Evolutionary conservation across 2,888 invertebrate species (phyloP).

Genomic region (Himalopsyche anomala): DNA sequence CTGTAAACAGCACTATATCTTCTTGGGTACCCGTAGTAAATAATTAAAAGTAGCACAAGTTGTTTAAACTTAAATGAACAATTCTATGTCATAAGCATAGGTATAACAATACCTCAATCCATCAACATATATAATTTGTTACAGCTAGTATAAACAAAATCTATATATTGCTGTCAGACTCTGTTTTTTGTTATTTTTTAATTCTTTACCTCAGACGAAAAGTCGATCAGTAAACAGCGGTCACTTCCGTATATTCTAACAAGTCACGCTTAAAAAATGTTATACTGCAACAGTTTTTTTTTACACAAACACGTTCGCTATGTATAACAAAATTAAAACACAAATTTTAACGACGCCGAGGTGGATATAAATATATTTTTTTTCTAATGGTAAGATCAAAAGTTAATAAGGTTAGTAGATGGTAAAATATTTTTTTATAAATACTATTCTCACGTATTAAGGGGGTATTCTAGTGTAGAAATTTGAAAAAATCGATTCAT

Average conservation of each 20-base stretch:
- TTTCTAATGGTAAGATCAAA: not conserved
- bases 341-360: not conserved
- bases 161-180: not conserved
- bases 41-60: too few relatives aligned
- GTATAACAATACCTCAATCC: too few relatives aligned
- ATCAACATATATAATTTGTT: too few relatives aligned
- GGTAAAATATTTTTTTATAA: too few relatives aligned
- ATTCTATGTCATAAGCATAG: too few relatives aligned
- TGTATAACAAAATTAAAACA: not conserved
- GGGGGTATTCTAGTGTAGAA: too few relatives aligned
- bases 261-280: constrained; percentile 14
- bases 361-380: not conserved
- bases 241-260: constrained; percentile 2
- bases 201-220: not conserved
- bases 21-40: too few relatives aligned
- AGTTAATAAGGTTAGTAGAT: not conserved
- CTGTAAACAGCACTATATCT: too few relatives aligned
- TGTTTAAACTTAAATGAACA: too few relatives aligned
- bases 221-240: not conserved
- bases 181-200: not conserved
- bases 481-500: too few relatives aligned
- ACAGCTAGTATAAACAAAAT: too few relatives aligned
- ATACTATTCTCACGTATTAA: too few relatives aligned
- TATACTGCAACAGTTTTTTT: not conserved
- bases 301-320: not conserved